Base-by-base conservation (phyloP, 37 sponge, comb jelly and placozoan species). In the Dysidea cf. avara region DNA sequence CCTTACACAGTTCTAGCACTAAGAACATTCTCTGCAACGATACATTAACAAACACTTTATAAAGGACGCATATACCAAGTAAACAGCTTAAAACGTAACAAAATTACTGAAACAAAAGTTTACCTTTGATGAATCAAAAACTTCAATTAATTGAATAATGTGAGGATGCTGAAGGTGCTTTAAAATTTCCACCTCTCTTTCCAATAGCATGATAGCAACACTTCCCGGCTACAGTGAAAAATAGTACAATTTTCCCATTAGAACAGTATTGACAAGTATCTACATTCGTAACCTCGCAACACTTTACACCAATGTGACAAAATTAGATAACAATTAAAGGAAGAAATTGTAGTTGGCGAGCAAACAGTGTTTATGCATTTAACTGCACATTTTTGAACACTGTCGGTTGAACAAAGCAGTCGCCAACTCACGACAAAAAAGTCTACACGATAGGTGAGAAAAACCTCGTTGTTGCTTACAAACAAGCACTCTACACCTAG, bases 81-180 rank as follows among this genome's bases (percentile, higher is more conserved):
- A 76, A 21, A 43, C 39, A 2, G 14, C 37, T 35, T 14, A 18
- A 48, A 25, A 66, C 39, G 54, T 35, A 50, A 28, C 28, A 53
- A 43, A 29, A 66, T 35, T 21, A 66, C n/a, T 33, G 33, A 21
- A 24, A 66, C 22, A 65, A 30, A 22, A 24, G 20, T 5, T n/a
- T 33, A 96, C 96, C 84, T 96, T 85, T 58, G 76, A 35, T 29
- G 93, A 89, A 50, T 96, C 94, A 20, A 83, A 82, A 25, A 96
- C 90, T 74, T 92, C 93, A 59, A 88, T 87, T 53, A 96, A 67
- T 17, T 81, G 59, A 24, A 96, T 89, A 37, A 96, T 92, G 65
- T 86, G 85, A 4, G 90, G 87, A 80, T 96, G 96, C 29, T 78
- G 51, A 52, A 96, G 80, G 37, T 71, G 30, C 52, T 92, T 85